Evolutionary conservation across 2,113 vertebrate species (phyloP), one percentile per base, ranked within the genome.

Genomic region (Podarcis cretensis): DNA sequence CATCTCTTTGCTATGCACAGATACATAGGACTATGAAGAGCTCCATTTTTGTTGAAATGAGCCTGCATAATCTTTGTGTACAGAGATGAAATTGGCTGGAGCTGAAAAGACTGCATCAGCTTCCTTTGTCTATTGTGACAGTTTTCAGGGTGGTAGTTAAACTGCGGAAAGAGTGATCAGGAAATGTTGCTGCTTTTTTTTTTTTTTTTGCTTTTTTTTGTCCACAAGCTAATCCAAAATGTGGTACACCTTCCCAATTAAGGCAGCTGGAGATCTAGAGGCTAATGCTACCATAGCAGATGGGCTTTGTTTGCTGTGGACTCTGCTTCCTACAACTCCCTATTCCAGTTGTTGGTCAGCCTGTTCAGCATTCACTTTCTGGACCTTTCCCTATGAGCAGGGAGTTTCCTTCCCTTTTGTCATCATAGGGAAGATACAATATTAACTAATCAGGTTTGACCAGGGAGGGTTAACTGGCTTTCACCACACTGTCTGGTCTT

Each of bases 281-380:
- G 9, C 91, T 90, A 91, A 80, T 85, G 59, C 91, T 95, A 88
- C 94, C 87, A 73, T 78, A 91, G 92, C 86, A 94, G 27, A 79
- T 92, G 89, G 91, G 83, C 93, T 91, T 92, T 91, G 90, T 94
- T 93, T 91, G 88, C 80, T 88, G 87, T 92, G 74, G 90, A 68
- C 90, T 95, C 92, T 84, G 91, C 90, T 95, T 94, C 93, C 94
- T 95, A 90, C 92, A 88, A 93, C 90, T 94, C 92, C 6, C 74
- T 94, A 93, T 90, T 79, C 91, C 89, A 93, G 93, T 95, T 96
- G 94, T 96, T 92, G 93, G 92, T 94, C 95, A 96, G 90, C 90
- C 88, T 91, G 94, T 96, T 94, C 94, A 95, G 90, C 84, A 89
- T 75, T 87, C 5, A 40, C 48, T 74, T 83, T 21, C 7, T 82